phyloP scores from a whole-genome alignment of 2,888 invertebrate genomes.

The Drosophila picticornis region DNA sequence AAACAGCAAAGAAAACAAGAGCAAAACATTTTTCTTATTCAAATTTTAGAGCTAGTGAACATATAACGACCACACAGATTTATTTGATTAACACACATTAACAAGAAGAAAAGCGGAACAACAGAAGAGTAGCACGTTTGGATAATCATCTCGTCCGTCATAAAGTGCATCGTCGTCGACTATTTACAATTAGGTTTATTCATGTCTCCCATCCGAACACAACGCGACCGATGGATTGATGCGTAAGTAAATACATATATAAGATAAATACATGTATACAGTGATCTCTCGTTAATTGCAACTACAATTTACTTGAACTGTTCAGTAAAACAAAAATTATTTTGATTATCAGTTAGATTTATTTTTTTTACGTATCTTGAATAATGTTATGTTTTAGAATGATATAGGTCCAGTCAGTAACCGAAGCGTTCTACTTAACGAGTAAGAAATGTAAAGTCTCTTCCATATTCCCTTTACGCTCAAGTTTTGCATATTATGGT shows the following conservation, averaged over 20 bases:
- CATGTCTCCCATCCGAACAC: conserved; percentile 26
- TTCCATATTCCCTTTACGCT: conserved; percentile 24
- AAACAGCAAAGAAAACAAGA: conserved; percentile 24
- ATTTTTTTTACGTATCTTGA: not conserved
- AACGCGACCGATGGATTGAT: conserved; percentile 33
- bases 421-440: not conserved
- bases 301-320: not conserved
- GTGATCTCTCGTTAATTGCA: not conserved
- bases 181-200: conserved; percentile 32
- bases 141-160: conserved; percentile 38
- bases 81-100: conserved; percentile 40
- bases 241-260: conserved; percentile 41
- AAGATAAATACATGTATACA: not conserved
- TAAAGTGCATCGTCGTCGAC: conserved; percentile 37
- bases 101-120: conserved; percentile 21
- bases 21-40: conserved; percentile 31
- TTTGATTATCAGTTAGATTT: not conserved
- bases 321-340: conserved; percentile 1
- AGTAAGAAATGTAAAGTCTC: not conserved
- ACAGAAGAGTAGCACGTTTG: conserved; percentile 14
- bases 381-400: not conserved
- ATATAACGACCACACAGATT: conserved; percentile 41
- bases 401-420: not conserved
- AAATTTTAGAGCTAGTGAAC: conserved; percentile 42
- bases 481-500: conserved; percentile 23